A percentile compares a stretch with the other conserved stretches of the same genome.
phyloP scores from a whole-genome alignment of 2,888 invertebrate species.

The Sipha maydis region DNA sequence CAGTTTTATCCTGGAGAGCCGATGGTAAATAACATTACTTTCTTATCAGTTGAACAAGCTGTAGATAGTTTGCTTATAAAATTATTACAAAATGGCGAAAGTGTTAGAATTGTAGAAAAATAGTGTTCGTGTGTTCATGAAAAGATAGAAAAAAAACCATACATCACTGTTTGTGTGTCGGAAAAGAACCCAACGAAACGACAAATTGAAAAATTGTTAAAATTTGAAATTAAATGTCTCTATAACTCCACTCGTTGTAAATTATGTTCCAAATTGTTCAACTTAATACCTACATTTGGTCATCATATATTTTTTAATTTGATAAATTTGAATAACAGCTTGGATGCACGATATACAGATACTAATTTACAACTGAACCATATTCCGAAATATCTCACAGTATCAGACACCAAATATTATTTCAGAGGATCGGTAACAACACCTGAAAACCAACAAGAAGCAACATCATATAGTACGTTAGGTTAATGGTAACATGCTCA shows the following conservation, averaged over 20 bases:
- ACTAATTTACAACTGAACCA: not conserved
- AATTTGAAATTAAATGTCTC: too few species aligned
- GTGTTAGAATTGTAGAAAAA: not conserved
- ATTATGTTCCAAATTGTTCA: not conserved
- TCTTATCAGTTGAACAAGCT: conserved; percentile 2
- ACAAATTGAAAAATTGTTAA: not conserved
- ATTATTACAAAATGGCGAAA: not conserved
- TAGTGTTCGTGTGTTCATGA: not conserved
- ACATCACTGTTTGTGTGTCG: not conserved
- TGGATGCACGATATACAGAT: not conserved
- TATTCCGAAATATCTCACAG: too few species aligned
- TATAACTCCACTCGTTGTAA: not conserved
- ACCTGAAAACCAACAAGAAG: not conserved
- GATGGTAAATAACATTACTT: not conserved
- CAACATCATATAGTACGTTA: not conserved
- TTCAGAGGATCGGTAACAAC: too few species aligned
- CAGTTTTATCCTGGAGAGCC: not conserved
- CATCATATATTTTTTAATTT: not conserved
- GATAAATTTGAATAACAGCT: too few species aligned
- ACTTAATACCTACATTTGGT: not conserved
- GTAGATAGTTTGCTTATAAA: not conserved
- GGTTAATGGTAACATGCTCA: conserved; percentile 19
- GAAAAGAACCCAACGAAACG: not conserved
- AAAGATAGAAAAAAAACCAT: too few species aligned
- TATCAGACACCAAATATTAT: too few species aligned